A percentile compares a stretch with the other conserved stretches of the same genome.
phyloP scores from a whole-genome alignment of 1,140 invertebrate species.

The Diabrotica virgifera region DNA sequence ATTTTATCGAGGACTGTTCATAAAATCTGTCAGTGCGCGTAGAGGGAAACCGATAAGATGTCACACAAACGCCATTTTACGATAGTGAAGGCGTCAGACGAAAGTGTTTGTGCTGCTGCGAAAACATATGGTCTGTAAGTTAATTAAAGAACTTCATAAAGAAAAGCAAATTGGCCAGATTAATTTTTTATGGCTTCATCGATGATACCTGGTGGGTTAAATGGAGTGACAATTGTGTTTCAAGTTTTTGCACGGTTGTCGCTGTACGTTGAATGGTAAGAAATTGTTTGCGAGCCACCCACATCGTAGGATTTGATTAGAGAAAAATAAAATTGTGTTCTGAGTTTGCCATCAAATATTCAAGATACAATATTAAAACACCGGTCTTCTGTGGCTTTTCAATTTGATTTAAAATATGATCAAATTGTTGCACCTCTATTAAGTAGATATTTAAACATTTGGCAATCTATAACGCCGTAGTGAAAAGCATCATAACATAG shows the following conservation, averaged over 20 bases:
- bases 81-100: neutral
- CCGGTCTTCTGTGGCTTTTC: too few relatives aligned
- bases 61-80: slow-evolving; percentile 6
- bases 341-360: too few relatives aligned
- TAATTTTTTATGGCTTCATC: neutral
- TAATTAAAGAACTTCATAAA: slow-evolving; percentile 7
- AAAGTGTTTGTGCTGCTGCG: neutral
- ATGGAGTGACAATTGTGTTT: neutral
- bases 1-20: neutral
- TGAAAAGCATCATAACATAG: too few relatives aligned
- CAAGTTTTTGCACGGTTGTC: neutral
- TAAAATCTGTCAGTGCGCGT: slow-evolving; percentile 5
- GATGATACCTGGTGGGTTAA: neutral
- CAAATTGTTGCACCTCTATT: too few relatives aligned
- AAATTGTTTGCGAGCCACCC: too few relatives aligned
- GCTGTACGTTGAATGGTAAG: neutral
- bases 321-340: too few relatives aligned
- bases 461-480: too few relatives aligned
- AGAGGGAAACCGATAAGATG: slow-evolving; percentile 1
- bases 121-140: slow-evolving; percentile 3
- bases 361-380: too few relatives aligned
- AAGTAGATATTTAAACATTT: too few relatives aligned
- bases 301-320: too few relatives aligned
- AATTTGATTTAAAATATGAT: too few relatives aligned
- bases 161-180: neutral